These are phyloP conservation scores for Sebastes glaucus DNA, from an alignment of 2,797 vertebrate genomes.

Conservation along the genomic window DNA sequence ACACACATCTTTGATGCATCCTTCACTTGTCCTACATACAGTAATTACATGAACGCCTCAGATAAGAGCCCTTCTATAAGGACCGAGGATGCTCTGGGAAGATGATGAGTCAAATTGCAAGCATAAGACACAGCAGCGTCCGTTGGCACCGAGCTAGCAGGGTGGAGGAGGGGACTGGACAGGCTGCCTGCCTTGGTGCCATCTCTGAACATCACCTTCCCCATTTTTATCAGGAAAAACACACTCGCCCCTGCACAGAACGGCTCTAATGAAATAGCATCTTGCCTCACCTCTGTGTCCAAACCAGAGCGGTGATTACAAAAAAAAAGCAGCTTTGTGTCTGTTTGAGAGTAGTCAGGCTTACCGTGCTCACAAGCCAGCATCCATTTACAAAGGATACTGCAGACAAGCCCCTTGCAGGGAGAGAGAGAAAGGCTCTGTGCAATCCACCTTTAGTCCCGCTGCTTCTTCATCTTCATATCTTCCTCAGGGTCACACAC, in stretches of 20 bases:
- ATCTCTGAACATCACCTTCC: constrained; percentile 78
- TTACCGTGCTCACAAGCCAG: constrained; percentile 80
- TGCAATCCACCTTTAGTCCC: constrained; percentile 79
- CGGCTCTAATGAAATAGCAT: constrained; percentile 18
- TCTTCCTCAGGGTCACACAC: constrained; percentile 64
- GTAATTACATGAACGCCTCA: constrained; percentile 45
- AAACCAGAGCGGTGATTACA: constrained; percentile 27
- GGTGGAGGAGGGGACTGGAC: constrained; percentile 79
- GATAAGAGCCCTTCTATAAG: constrained; percentile 52
- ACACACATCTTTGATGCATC: constrained; percentile 55
- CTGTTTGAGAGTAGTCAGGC: constrained; percentile 58
- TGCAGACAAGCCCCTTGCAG: constrained; percentile 80
- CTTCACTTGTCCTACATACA: constrained; percentile 64
- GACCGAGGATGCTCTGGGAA: constrained; percentile 65
- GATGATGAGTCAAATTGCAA: constrained; percentile 75
- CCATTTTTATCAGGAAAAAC: constrained; percentile 61
- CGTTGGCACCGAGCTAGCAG: constrained; percentile 69
- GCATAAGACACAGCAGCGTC: constrained; percentile 65
- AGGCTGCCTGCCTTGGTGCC: constrained; percentile 71
- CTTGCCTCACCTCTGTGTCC: constrained; percentile 13
- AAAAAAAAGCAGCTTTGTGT: constrained; percentile 25
- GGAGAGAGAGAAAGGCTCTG: constrained; percentile 74
- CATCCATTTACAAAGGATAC: constrained; percentile 81
- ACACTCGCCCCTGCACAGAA: constrained; percentile 39
- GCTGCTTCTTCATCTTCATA: constrained; percentile 76